Evolutionary conservation across 2,113 vertebrate species (phyloP), one percentile per base, ranked within the genome.

Genomic region (Mesitornis unicolor): DNA sequence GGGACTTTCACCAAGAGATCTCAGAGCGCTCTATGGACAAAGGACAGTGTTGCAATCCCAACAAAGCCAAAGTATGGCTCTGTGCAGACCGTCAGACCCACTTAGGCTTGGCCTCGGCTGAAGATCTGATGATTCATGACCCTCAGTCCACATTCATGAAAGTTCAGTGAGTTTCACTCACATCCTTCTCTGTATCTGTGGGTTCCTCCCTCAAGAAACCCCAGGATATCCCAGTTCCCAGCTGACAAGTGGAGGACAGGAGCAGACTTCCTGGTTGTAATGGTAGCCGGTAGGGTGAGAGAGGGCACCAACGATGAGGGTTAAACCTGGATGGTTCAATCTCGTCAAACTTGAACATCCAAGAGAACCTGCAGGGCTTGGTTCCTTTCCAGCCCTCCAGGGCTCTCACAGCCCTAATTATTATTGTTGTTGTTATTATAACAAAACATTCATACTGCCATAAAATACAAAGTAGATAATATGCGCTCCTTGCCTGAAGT

Each of bases 321-420:
- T 93, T 93, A 94, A 86, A 93, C 67, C 88, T 87, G 95, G 21
- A 54, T 56, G 87, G 40, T 92, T 96, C 82, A 91, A 74, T 79
- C 93, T 93, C 2, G 96, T 95, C 97, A 95, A 15, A 95, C 83
- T 84, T 53, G 88, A 94, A 97, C 92, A 96, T 91, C 92, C 79
- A 51, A 97, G 84, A 93, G 87, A 97, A 96, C 94, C 97, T 97
- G 95, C 96, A 93, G 96, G 96, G 94, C 93, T 94, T 97, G 96
- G 95, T 93, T 87, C 92, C 89, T 85, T 87, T 96, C 95, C 96
- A 95, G 92, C 82, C 92, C 97, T 95, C 67, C 65, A 94, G 96
- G 97, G 94, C 91, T 97, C 96, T 97, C 97, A 95, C 84, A 80
- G 91, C 73, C 89, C 59, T 95, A 96, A 96, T 97, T 96, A 96